Conservation (phyloP, 2,888 invertebrate species). For the Ochropleura plecta region DNA sequence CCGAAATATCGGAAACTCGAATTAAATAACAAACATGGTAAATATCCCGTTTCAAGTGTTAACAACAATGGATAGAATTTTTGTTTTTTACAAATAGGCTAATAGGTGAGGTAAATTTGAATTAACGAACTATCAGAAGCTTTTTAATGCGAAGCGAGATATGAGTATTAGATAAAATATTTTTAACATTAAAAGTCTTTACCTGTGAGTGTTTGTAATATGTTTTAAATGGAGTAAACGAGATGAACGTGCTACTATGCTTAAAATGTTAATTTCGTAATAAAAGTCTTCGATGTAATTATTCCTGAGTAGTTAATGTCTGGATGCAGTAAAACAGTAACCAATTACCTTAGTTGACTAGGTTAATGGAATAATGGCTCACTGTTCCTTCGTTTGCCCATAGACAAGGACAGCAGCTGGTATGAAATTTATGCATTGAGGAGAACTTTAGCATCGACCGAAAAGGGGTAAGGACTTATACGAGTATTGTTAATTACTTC, state of each 20-base stretch:
- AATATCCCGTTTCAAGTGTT: too few species aligned
- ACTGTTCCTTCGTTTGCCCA: neutral
- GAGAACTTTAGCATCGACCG: neutral
- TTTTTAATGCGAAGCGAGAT: too few species aligned
- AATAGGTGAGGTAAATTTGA: neutral
- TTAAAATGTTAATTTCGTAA: neutral
- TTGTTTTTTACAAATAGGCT: too few species aligned
- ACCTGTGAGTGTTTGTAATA: neutral
- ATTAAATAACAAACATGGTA: too few species aligned
- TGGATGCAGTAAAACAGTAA: conserved; percentile 34
- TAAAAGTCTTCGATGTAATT: conserved; percentile 25
- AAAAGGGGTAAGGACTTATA: neutral
- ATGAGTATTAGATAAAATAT: neutral
- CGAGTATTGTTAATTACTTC: neutral
- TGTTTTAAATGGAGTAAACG: neutral
- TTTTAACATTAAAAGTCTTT: neutral
- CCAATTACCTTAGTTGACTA: conserved; percentile 34
- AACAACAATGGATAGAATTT: too few species aligned
- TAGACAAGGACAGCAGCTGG: neutral
- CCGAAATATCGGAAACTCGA: too few species aligned
- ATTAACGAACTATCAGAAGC: neutral
- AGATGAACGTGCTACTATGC: neutral
- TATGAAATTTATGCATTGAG: neutral
- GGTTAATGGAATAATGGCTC: conserved; percentile 41
- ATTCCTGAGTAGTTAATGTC: conserved; percentile 31